Percentiles rank a stretch among this genome's conserved stretches.
phyloP scores from a whole-genome alignment of 2,797 vertebrate species.

The Alauda arvensis region DNA sequence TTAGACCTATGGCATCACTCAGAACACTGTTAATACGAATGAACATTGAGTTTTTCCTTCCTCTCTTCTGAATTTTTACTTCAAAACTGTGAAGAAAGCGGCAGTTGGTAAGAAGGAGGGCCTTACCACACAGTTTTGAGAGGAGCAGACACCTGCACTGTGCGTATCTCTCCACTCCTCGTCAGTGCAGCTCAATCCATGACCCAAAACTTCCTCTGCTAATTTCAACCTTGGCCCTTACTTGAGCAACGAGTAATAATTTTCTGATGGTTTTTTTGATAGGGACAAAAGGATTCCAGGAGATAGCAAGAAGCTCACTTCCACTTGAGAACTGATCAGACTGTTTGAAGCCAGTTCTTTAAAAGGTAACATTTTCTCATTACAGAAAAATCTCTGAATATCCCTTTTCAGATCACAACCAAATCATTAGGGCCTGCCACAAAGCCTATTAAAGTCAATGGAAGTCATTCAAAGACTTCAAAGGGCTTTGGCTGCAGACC shows the following conservation, averaged over 20 bases:
- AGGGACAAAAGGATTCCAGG: conserved; percentile 38
- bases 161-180: not conserved
- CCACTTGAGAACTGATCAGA: conserved; percentile 19
- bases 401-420: conserved; percentile 40
- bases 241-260: not conserved
- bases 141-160: not conserved
- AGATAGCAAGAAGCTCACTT: conserved; percentile 27
- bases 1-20: not conserved
- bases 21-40: not conserved
- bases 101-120: not conserved
- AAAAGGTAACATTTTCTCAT: conserved; percentile 41
- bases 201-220: conserved; percentile 7
- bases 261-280: not conserved
- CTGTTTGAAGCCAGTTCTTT: conserved; percentile 19
- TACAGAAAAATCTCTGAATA: conserved; percentile 34
- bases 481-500: conserved; percentile 8
- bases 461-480: conserved; percentile 47
- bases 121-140: fast-evolving
- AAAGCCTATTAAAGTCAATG: conserved; percentile 47
- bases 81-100: not conserved
- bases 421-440: conserved; percentile 51
- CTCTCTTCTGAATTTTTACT: not conserved
- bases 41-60: not conserved
- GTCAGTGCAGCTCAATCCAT: not conserved
- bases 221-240: conserved; percentile 24